Evolutionary conservation across 1,140 invertebrate genomes (phyloP).

Genomic region (Sinella curviseta): DNA sequence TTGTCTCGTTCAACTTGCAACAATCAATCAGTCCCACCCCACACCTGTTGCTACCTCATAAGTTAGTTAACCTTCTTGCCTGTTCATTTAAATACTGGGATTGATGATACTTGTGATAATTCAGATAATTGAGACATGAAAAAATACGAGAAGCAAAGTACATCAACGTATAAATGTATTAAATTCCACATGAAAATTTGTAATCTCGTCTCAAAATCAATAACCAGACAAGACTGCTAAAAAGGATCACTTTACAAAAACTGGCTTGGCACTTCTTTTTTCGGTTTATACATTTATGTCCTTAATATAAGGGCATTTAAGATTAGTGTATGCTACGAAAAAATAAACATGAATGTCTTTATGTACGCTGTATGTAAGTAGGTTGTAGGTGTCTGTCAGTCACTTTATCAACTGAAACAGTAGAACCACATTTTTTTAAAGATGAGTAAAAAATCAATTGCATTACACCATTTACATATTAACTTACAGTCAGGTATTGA

Average conservation of each 20-base stretch:
- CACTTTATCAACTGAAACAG: not conserved
- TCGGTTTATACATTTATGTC: not conserved
- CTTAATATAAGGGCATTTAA: too few relatives aligned
- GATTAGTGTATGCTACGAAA: too few relatives aligned
- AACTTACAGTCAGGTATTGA: too few relatives aligned
- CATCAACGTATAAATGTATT: not conserved
- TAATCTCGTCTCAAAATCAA: too few relatives aligned
- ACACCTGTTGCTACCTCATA: not conserved
- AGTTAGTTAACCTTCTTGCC: not conserved
- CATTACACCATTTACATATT: too few relatives aligned
- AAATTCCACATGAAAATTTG: not conserved
- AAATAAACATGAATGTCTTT: too few relatives aligned
- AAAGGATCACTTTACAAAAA: not conserved
- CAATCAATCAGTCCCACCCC: not conserved
- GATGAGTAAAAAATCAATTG: not conserved
- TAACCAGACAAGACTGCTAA: not conserved
- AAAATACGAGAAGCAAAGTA: not conserved
- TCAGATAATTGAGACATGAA: not conserved
- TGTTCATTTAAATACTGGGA: not conserved
- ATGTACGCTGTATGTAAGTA: not conserved
- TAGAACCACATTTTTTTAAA: not conserved
- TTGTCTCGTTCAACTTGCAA: not conserved
- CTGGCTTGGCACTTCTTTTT: not conserved
- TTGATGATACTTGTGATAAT: not conserved
- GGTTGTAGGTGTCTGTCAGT: not conserved